Evolutionary conservation across 2,797 vertebrate species (phyloP), one percentile per base, ranked within the genome.

Genomic region (Acrocephalus scirpaceus): DNA sequence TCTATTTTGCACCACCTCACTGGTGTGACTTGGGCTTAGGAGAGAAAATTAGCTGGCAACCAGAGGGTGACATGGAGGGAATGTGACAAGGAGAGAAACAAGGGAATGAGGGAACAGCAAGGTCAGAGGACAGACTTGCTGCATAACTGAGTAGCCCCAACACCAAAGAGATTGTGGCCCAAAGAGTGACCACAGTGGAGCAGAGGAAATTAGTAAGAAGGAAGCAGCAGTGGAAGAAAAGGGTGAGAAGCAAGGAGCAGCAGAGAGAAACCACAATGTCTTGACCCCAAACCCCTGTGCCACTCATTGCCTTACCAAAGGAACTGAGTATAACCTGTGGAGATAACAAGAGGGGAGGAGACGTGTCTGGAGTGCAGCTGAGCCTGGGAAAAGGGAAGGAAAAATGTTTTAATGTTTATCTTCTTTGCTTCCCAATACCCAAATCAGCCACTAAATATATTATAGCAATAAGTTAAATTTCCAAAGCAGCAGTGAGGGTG

Each of bases 351-450:
- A 83, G n/a, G 45, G 76, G 82, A 91, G 85, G 78, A 95, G 75
- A 67, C 64, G n/a, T 64, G 64, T 38, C 57, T 85, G 51, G 48
- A 91, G 75, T 22, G 65, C 29, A 77, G 18, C 1, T 71, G 65
- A 86, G 82, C 92, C 82, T 96, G 95, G 88, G 95, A 96, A 96
- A 94, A 27, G 29, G 88, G 92, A 93, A 95, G 86, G 34, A 86
- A 94, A 79, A 51, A 38, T 60, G 13, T 14, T 95, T 61, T 74
- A 73, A 66, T 90, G 61, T 71, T 96, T 90, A 75, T 50, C n/a
- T 48, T 83, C 75, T 90, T 70, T 3, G 36, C 57, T 92, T 93
- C 45, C 65, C 79, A 90, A 45, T 60, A 86, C 32, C 20, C 19
- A 13, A 93, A 79, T 64, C n/a, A 48, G 48, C 32, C 80, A 77